Evolutionary conservation across 2,888 invertebrate genomes (phyloP).

Genomic region (Calephelis perditalis): DNA sequence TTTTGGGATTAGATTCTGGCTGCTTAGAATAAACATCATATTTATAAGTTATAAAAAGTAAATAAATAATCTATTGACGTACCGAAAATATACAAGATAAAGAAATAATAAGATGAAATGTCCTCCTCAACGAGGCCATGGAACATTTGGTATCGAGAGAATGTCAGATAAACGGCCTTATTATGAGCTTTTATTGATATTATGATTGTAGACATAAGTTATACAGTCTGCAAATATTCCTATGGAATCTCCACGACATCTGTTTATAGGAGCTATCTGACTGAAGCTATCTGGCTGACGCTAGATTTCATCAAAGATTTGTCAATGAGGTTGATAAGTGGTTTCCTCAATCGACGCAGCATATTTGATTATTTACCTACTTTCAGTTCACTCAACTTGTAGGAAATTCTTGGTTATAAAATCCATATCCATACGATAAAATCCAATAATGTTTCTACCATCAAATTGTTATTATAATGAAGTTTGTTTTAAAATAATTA

Average conservation of each 20-base stretch:
- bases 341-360: constrained; percentile 66
- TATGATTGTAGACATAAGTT: constrained; percentile 6
- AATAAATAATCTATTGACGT: neutral
- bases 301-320: constrained; percentile 60
- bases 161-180: constrained; percentile 6
- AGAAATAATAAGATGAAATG: constrained; percentile 6
- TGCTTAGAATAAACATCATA: too few species aligned
- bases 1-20: too few species aligned
- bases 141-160: constrained; percentile 9
- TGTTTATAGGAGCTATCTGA: constrained; percentile 43
- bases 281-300: constrained; percentile 43
- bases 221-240: constrained; percentile 11
- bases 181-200: constrained; percentile 11
- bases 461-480: too few species aligned
- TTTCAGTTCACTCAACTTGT: constrained; percentile 54
- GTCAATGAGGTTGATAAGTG: constrained; percentile 59
- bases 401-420: too few species aligned
- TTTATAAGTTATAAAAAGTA: too few species aligned
- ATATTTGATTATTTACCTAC: constrained; percentile 60
- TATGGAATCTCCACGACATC: constrained; percentile 24
- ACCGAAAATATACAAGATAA: neutral
- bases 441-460: too few species aligned
- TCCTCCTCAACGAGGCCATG: neutral
- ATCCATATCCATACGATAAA: too few species aligned
- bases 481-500: too few species aligned